These are phyloP conservation scores for Nerophis ophidion DNA, from an alignment of 2,113 vertebrate species.

Conservation along the genomic window DNA sequence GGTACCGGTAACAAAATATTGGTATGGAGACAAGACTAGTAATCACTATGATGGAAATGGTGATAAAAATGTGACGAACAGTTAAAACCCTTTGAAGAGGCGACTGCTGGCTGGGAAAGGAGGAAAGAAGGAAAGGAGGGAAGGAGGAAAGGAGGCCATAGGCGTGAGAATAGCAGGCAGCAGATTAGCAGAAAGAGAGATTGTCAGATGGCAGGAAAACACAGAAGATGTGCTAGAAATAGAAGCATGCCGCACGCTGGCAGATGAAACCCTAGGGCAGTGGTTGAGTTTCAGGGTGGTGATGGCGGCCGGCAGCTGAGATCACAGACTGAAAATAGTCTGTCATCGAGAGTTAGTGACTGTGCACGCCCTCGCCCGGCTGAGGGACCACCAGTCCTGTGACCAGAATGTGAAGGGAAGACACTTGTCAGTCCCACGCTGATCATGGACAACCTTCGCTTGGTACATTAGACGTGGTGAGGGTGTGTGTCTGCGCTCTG, in stretches of 20 bases:
- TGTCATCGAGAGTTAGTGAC: constrained; percentile 15
- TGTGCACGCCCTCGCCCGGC: constrained; percentile 28
- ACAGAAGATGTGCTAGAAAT: constrained; percentile 34
- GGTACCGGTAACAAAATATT: too few relatives aligned
- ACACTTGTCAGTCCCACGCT: constrained; percentile 17
- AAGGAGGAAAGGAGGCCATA: constrained; percentile 28
- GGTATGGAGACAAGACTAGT: too few relatives aligned
- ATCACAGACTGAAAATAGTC: constrained; percentile 51
- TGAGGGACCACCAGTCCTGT: constrained; percentile 34
- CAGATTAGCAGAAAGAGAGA: constrained; percentile 25
- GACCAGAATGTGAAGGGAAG: constrained; percentile 11
- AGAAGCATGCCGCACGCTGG: constrained; percentile 9
- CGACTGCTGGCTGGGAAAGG: neutral
- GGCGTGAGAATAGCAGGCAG: constrained; percentile 9
- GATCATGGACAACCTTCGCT: neutral
- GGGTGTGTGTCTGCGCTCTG: too few relatives aligned
- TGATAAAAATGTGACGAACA: too few relatives aligned
- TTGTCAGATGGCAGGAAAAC: constrained; percentile 5
- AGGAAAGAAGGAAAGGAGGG: constrained; percentile 8
- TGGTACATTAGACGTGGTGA: neutral
- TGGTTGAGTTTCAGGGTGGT: constrained; percentile 23
- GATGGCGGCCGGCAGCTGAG: constrained; percentile 48
- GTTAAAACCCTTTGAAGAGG: neutral
- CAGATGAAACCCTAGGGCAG: constrained; percentile 29
- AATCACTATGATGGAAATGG: too few relatives aligned